Evolutionary conservation across 2,888 invertebrate species (phyloP).

Genomic region (Monochamus alternatus): DNA sequence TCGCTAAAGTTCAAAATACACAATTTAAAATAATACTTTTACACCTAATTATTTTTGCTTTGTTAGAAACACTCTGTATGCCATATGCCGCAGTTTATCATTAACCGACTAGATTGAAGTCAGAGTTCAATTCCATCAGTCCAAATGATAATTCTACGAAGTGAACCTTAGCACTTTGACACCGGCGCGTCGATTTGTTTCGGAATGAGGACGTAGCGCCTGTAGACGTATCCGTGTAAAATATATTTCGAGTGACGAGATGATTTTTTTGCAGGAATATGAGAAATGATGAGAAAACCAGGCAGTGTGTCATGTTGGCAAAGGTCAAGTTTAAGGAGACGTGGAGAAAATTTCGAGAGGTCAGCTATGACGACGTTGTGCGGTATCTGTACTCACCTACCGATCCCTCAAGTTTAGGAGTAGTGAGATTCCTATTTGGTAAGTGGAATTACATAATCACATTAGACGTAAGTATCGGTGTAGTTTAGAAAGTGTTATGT

Average conservation of each 20-base stretch:
- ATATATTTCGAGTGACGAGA: conserved; percentile 1
- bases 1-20: too few species aligned
- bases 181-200: not conserved
- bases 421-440: conserved; percentile 89
- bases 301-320: not conserved
- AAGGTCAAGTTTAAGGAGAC: conserved; percentile 16
- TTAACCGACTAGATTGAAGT: conserved; percentile 25
- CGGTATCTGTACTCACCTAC: conserved; percentile 77
- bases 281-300: conserved; percentile 9
- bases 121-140: conserved; percentile 33
- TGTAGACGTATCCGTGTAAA: conserved; percentile 4
- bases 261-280: conserved; percentile 5
- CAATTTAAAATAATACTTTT: too few species aligned
- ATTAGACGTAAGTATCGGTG: too few species aligned
- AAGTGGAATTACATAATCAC: conserved; percentile 64
- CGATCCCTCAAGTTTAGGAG: conserved; percentile 85
- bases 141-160: conserved; percentile 18
- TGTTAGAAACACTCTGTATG: not conserved
- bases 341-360: conserved; percentile 28
- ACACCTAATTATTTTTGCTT: too few species aligned
- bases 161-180: not conserved
- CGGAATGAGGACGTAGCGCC: not conserved
- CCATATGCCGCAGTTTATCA: not conserved
- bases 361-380: conserved; percentile 72
- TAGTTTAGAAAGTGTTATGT: too few species aligned